These are phyloP conservation scores for Hoplostethus atlanticus DNA, from an alignment of 2,797 vertebrate genomes.

Conservation along the genomic window DNA sequence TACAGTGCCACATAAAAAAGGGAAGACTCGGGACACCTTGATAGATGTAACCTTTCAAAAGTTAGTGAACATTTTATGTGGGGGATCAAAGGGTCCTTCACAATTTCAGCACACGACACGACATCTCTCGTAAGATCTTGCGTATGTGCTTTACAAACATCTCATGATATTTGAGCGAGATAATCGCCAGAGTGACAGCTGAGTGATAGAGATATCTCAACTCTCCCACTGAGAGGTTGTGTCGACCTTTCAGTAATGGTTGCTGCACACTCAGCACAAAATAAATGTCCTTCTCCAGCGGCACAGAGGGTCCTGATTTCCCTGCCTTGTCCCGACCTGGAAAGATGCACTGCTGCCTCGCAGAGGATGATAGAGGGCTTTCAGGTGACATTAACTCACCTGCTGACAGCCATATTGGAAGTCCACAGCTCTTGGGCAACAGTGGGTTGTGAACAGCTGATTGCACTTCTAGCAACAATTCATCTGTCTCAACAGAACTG, in stretches of 20 bases:
- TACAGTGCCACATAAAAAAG: constrained; percentile 1
- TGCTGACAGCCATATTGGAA: neutral
- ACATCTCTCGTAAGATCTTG: constrained; percentile 29
- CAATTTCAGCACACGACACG: constrained; percentile 9
- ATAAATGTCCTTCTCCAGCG: constrained; percentile 51
- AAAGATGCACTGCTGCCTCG: constrained; percentile 33
- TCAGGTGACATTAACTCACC: constrained; percentile 19
- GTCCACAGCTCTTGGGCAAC: neutral
- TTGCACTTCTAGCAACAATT: neutral
- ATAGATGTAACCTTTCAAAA: constrained; percentile 28
- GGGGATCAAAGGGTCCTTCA: constrained; percentile 11
- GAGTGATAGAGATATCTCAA: constrained; percentile 57
- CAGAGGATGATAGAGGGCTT: constrained; percentile 29
- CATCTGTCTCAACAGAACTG: neutral
- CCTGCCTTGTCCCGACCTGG: constrained; percentile 36
- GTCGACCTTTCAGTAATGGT: constrained; percentile 58
- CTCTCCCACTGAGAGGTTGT: constrained; percentile 35
- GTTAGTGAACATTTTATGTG: constrained; percentile 21
- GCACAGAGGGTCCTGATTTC: constrained; percentile 23
- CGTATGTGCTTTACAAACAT: constrained; percentile 15
- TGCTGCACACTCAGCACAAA: constrained; percentile 66
- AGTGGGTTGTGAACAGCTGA: neutral
- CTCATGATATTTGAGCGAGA: constrained; percentile 50
- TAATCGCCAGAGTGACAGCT: constrained; percentile 40
- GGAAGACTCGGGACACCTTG: neutral